These are phyloP conservation scores for Oeneis ivallda DNA, from an alignment of 2,888 invertebrate species.

Conservation along the genomic window DNA sequence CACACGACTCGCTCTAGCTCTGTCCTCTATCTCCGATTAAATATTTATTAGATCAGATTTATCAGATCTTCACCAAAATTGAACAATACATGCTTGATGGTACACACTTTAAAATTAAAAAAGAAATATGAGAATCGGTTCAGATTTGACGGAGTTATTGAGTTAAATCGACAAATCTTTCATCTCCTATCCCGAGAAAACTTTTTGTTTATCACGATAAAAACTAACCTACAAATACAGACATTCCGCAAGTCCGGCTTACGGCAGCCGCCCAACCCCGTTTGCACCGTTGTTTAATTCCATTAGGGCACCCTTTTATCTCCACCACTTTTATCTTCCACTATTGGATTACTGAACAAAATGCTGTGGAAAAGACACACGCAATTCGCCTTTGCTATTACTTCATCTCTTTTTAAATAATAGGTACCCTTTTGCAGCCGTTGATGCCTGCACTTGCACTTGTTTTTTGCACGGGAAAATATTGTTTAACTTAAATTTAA, in stretches of 20 bases:
- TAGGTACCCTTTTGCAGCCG: constrained; percentile 50
- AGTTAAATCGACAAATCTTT: no score
- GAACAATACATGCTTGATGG: no score
- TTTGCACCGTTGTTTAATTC: constrained; percentile 74
- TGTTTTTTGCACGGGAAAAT: constrained; percentile 37
- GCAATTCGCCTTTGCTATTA: constrained; percentile 67
- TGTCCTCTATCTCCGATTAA: no score
- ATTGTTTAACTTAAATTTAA: constrained; percentile 17
- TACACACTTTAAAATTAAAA: no score
- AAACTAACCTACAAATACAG: constrained; percentile 44
- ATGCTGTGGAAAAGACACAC: constrained; percentile 76
- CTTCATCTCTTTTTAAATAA: constrained; percentile 58
- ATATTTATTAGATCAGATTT: no score
- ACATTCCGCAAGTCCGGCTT: constrained; percentile 76
- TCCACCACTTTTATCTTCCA: constrained; percentile 77
- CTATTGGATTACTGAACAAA: constrained; percentile 78
- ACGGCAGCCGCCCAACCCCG: constrained; percentile 46
- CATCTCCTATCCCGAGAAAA: no score
- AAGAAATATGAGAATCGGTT: no score
- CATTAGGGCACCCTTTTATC: constrained; percentile 80
- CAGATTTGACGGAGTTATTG: no score
- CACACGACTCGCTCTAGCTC: no score
- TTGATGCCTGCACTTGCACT: constrained; percentile 43
- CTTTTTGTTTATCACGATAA: no score
- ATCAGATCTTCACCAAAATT: no score